Conservation (phyloP, 2,797 vertebrate species). For the Pteropus rufus region DNA sequence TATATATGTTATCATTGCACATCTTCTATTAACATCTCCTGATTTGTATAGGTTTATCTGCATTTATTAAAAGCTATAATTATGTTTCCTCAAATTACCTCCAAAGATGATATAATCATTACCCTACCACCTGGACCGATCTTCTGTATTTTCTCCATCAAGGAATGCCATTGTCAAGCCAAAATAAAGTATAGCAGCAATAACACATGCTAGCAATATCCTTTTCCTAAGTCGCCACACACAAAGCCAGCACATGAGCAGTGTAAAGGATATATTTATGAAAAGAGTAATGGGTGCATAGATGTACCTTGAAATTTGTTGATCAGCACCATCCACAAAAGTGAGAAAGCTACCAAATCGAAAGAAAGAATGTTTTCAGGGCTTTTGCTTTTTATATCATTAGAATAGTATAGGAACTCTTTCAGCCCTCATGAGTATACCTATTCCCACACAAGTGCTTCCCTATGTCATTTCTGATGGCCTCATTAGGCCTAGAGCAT, state of each 20-base stretch:
- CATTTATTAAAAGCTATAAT: neutral
- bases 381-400: neutral
- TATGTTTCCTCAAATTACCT: neutral
- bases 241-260: neutral
- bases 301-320: neutral
- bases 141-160: neutral
- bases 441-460: neutral
- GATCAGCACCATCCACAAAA: neutral
- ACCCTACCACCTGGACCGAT: neutral
- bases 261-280: neutral
- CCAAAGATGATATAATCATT: neutral
- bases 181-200: neutral
- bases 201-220: neutral
- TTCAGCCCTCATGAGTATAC: neutral
- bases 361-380: neutral
- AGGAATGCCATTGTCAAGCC: neutral
- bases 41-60: neutral
- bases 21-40: neutral
- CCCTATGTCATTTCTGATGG: neutral
- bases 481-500: neutral
- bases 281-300: neutral
- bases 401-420: neutral
- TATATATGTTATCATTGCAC: neutral
- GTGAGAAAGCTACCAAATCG: neutral
- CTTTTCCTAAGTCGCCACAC: neutral